phyloP scores from a whole-genome alignment of 2,888 invertebrate genomes.

The Cecidostiba fungosa region DNA sequence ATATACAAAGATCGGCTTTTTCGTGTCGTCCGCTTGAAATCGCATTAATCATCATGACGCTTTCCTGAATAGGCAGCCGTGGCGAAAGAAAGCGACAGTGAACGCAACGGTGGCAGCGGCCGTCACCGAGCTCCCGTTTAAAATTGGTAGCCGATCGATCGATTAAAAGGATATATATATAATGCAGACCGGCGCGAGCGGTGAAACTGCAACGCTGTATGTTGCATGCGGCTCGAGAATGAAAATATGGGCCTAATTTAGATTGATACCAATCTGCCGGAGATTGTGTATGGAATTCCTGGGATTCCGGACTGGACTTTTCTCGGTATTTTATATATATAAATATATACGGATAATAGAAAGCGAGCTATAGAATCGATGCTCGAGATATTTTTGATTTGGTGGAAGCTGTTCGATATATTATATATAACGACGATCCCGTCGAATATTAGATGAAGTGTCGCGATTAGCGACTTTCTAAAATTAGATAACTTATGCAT shows the following conservation, averaged over 20 bases:
- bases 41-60: conserved; percentile 47
- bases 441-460: conserved; percentile 48
- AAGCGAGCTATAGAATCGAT: conserved; percentile 24
- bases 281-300: conserved; percentile 13
- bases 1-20: conserved; percentile 31
- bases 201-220: conserved; percentile 31
- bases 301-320: not conserved
- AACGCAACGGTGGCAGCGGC: not conserved
- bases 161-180: conserved; percentile 20
- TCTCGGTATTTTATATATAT: not conserved
- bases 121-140: not conserved
- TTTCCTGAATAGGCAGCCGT: conserved; percentile 29
- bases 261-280: conserved; percentile 38
- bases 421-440: not conserved
- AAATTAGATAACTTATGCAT: conserved; percentile 53
- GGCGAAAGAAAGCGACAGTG: conserved; percentile 45
- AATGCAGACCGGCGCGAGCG: not conserved
- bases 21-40: conserved; percentile 14
- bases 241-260: conserved; percentile 45
- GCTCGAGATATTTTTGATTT: conserved; percentile 38
- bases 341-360: not conserved
- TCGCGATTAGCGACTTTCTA: conserved; percentile 56
- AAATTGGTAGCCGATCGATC: conserved; percentile 42
- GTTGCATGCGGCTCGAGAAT: not conserved
- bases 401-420: not conserved